Conservation (phyloP, 1,140 invertebrate genomes). For the Cardiocondyla obscurior region DNA sequence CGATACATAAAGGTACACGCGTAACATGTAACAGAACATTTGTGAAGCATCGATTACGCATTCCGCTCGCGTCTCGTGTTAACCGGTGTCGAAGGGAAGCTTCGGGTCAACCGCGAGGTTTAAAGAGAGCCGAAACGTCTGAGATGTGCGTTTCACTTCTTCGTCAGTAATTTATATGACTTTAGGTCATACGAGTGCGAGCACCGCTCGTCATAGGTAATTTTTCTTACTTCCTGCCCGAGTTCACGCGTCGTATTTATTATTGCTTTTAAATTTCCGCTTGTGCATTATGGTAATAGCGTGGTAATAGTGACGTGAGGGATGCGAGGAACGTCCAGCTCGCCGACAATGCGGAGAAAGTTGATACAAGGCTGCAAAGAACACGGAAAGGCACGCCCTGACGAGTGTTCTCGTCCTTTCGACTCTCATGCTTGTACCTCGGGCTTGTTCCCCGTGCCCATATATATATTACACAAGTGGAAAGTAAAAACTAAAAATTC, state of each 20-base stretch:
- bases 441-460: background rate
- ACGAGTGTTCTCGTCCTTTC: conserved; percentile 74
- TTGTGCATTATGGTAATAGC: conserved; percentile 53
- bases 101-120: background rate
- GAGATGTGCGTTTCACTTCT: background rate
- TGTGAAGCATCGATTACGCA: conserved; percentile 44
- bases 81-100: conserved; percentile 40
- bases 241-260: conserved; percentile 14
- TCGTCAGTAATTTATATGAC: background rate
- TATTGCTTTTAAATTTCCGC: conserved; percentile 29
- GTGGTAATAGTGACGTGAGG: conserved; percentile 50
- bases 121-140: background rate
- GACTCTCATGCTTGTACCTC: conserved; percentile 11
- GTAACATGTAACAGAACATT: conserved; percentile 59
- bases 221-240: background rate
- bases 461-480: background rate
- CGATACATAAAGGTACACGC: too few species aligned
- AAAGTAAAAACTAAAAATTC: background rate
- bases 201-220: background rate
- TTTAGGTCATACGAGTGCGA: too few species aligned
- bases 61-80: conserved; percentile 54
- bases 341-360: conserved; percentile 72
- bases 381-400: conserved; percentile 76
- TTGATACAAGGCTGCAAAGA: conserved; percentile 65
- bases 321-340: conserved; percentile 66